Percentiles rank a stretch among this genome's conserved stretches.
Conservation (phyloP, 2,797 vertebrate species). For the Pseudochromis fuscus region DNA sequence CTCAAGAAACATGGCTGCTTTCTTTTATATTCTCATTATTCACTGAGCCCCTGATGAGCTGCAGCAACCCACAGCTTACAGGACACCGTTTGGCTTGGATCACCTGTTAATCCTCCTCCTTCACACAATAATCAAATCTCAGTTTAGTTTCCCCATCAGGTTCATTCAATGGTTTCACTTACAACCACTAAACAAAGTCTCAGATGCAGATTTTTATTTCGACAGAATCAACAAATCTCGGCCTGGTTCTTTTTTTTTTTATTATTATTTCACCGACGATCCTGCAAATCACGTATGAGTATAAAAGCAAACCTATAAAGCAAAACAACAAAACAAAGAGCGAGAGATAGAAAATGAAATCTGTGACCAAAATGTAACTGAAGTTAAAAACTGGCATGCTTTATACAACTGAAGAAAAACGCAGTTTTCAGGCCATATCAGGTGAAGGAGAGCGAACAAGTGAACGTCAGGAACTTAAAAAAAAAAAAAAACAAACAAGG, state of each 20-base stretch:
- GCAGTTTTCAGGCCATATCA: conserved; percentile 32
- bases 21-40: conserved; percentile 47
- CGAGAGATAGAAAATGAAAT: conserved; percentile 59
- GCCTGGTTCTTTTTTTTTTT: conserved; percentile 12
- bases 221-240: conserved; percentile 31
- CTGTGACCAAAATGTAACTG: conserved; percentile 72
- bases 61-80: conserved; percentile 13
- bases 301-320: conserved; percentile 58
- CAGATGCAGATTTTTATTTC: conserved; percentile 16
- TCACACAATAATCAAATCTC: conserved; percentile 14
- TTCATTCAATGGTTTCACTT: conserved; percentile 44
- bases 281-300: conserved; percentile 47
- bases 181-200: conserved; percentile 9
- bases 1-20: conserved; percentile 35
- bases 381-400: conserved; percentile 68
- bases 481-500: too few relatives aligned
- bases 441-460: conserved; percentile 45
- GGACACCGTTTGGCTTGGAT: background rate
- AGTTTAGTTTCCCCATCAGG: conserved; percentile 20
- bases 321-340: conserved; percentile 31
- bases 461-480: conserved; percentile 11
- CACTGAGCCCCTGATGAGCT: conserved; percentile 3
- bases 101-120: conserved; percentile 15
- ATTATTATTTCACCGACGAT: conserved; percentile 28
- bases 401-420: conserved; percentile 56